phyloP scores from a whole-genome alignment of 2,113 vertebrate species.

The Cygnus atratus region DNA sequence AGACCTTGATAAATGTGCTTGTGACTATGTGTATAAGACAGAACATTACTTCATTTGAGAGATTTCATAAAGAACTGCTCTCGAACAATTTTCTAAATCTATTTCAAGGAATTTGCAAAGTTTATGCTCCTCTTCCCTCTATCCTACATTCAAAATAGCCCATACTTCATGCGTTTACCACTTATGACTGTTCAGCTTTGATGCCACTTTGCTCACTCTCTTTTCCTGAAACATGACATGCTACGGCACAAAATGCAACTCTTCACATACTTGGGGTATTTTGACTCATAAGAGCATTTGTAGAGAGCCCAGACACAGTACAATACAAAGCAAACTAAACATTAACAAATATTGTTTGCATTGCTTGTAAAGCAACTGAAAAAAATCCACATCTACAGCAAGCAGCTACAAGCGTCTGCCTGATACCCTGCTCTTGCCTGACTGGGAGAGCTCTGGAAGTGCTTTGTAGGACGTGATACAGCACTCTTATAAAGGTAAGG shows the following conservation, averaged over 20 bases:
- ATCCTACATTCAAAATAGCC: background rate
- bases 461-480: background rate
- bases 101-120: background rate
- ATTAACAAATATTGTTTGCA: background rate
- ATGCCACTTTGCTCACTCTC: accelerated
- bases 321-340: background rate
- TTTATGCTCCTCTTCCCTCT: background rate
- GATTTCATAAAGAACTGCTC: background rate
- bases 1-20: background rate
- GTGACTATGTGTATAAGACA: background rate
- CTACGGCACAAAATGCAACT: background rate
- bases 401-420: background rate
- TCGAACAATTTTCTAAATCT: background rate
- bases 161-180: background rate
- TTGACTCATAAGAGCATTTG: background rate
- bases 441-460: background rate
- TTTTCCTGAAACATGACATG: background rate
- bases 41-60: background rate
- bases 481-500: background rate
- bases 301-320: background rate
- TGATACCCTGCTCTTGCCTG: background rate
- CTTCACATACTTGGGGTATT: background rate
- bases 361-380: background rate
- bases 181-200: background rate
- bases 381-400: background rate